Evolutionary conservation across 2,113 vertebrate species (phyloP).

Genomic region (Rhinolophus sinicus): DNA sequence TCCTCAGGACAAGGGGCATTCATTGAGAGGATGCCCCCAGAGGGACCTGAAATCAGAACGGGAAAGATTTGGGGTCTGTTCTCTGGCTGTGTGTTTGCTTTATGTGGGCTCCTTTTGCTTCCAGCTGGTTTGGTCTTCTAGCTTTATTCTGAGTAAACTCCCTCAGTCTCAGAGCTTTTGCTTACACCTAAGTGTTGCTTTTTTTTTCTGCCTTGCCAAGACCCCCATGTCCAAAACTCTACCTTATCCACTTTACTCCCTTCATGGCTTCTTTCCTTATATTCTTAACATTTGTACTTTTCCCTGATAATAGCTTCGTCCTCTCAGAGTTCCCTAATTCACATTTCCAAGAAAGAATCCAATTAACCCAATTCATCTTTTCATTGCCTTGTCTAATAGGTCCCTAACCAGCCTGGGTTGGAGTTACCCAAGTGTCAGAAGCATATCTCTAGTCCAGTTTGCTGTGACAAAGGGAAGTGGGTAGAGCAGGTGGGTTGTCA

Average conservation of each 20-base stretch:
- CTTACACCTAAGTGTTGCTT: not conserved
- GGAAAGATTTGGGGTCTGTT: not conserved
- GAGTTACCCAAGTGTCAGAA: not conserved
- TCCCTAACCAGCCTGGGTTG: not conserved
- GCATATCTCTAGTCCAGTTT: not conserved
- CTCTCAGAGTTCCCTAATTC: not conserved
- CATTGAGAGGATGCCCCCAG: not conserved
- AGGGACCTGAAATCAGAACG: not conserved
- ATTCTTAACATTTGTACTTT: not conserved
- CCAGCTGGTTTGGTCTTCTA: not conserved
- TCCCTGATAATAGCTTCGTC: not conserved
- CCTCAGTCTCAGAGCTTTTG: not conserved
- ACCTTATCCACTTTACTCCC: not conserved
- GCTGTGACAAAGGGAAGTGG: not conserved
- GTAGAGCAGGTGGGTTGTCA: rapidly evolving
- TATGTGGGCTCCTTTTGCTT: not conserved
- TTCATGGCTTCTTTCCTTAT: not conserved
- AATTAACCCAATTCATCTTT: not conserved
- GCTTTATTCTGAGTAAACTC: not conserved
- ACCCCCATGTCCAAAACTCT: not conserved
- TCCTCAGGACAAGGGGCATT: not conserved
- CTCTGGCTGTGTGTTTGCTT: not conserved
- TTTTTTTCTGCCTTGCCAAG: not conserved
- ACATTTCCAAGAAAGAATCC: conserved; percentile 1
- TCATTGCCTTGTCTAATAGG: not conserved